phyloP scores from a whole-genome alignment of 2,888 invertebrate genomes.

The Rhopalosiphum nymphaeae region DNA sequence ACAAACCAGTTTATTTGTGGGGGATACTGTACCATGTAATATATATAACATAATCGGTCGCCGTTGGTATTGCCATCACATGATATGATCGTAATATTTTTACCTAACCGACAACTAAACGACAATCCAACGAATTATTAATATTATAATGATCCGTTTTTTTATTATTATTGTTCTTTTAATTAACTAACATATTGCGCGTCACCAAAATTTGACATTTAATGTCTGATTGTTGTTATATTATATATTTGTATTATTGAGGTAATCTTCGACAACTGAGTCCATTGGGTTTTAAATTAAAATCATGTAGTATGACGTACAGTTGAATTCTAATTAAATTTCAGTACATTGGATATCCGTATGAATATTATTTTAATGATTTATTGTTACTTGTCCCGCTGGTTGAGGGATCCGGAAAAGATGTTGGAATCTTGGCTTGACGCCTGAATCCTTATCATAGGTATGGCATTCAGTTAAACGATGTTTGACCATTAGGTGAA shows the following conservation, averaged over 20 bases:
- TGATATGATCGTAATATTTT: background rate
- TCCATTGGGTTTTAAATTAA: background rate
- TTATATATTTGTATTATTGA: background rate
- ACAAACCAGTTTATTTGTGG: conserved; percentile 46
- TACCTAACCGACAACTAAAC: background rate
- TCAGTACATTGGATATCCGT: background rate
- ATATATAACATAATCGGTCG: background rate
- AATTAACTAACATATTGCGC: background rate
- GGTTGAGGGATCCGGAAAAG: background rate
- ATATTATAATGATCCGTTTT: background rate
- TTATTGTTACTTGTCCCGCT: background rate
- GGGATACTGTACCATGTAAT: background rate
- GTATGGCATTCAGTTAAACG: background rate
- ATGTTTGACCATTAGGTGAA: background rate
- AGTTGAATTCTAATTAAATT: background rate
- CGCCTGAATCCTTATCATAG: background rate
- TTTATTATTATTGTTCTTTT: background rate
- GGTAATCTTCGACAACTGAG: background rate
- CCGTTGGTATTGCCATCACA: background rate
- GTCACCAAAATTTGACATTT: too few species aligned
- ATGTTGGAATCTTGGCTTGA: background rate
- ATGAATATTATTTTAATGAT: background rate
- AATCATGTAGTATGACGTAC: background rate
- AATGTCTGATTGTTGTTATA: background rate
- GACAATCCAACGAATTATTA: background rate